Conservation (phyloP, 2,888 invertebrate genomes). For the Synanthedon tipuliformis region DNA sequence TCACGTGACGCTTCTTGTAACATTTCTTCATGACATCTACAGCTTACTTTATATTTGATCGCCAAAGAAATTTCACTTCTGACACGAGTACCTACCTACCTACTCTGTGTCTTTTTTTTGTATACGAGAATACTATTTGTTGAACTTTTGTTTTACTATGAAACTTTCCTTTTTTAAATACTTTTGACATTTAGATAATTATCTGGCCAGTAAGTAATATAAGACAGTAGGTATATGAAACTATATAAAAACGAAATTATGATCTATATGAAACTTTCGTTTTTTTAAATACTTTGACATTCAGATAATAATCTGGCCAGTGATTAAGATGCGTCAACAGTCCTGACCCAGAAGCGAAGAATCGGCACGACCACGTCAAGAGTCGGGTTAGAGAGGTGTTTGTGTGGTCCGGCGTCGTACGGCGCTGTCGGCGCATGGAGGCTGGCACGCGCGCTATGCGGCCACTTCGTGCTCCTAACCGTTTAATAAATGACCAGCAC, state of each 20-base stretch:
- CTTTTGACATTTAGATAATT: slow-evolving; percentile 22
- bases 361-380: slow-evolving; percentile 19
- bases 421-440: slow-evolving; percentile 48
- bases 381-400: slow-evolving; percentile 17
- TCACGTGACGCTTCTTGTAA: too few relatives aligned
- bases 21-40: too few relatives aligned
- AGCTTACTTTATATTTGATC: too few relatives aligned
- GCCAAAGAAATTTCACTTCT: too few relatives aligned
- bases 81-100: too few relatives aligned
- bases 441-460: slow-evolving; percentile 63
- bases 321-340: slow-evolving; percentile 56
- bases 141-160: too few relatives aligned
- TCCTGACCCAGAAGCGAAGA: slow-evolving; percentile 34
- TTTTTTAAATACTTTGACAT: slow-evolving; percentile 1
- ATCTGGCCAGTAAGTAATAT: slow-evolving; percentile 43
- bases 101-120: too few relatives aligned
- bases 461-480: slow-evolving; percentile 39
- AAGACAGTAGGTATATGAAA: slow-evolving; percentile 25
- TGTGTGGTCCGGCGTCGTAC: slow-evolving; percentile 51
- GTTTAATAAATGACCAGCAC: slow-evolving; percentile 63
- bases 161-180: not conserved
- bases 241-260: too few relatives aligned
- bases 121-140: too few relatives aligned
- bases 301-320: slow-evolving; percentile 35
- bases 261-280: not conserved